Conservation (phyloP, 1,140 invertebrate genomes). For the Drosophila asahinai region DNA sequence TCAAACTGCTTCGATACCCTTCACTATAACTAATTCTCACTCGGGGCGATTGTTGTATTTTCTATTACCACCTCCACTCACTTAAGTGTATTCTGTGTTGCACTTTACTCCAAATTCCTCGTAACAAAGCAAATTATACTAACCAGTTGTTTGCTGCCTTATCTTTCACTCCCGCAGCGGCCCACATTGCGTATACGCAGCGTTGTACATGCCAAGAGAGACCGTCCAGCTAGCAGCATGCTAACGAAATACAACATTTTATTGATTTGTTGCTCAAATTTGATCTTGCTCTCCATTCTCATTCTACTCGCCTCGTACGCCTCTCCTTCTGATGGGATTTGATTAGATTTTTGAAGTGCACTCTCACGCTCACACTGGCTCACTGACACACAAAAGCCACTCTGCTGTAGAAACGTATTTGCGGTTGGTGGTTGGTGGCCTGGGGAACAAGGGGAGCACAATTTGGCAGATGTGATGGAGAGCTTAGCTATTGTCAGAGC, state of each 20-base stretch:
- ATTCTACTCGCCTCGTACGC: slow-evolving; percentile 4
- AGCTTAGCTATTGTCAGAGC: slow-evolving; percentile 56
- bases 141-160: slow-evolving; percentile 19
- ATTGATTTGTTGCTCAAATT: slow-evolving; percentile 70
- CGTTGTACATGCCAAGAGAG: slow-evolving; percentile 21
- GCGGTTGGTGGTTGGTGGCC: slow-evolving; percentile 17
- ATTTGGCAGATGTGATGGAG: slow-evolving; percentile 19
- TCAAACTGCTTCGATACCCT: not conserved
- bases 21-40: not conserved
- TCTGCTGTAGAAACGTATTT: slow-evolving; percentile 60
- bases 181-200: slow-evolving; percentile 63
- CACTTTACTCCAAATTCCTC: slow-evolving; percentile 2
- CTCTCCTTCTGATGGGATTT: slow-evolving; percentile 55
- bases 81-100: slow-evolving; percentile 33
- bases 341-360: slow-evolving; percentile 62
- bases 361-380: slow-evolving; percentile 9
- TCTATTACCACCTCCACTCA: not conserved
- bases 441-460: slow-evolving; percentile 20
- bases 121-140: slow-evolving; percentile 30
- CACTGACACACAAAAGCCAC: slow-evolving; percentile 39
- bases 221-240: slow-evolving; percentile 6
- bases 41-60: slow-evolving; percentile 19
- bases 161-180: not conserved
- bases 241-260: slow-evolving; percentile 43
- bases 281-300: slow-evolving; percentile 58